Evolutionary conservation across 2,113 vertebrate species (phyloP), one percentile per base, ranked within the genome.

Genomic region (Aspidoscelis tigris): DNA sequence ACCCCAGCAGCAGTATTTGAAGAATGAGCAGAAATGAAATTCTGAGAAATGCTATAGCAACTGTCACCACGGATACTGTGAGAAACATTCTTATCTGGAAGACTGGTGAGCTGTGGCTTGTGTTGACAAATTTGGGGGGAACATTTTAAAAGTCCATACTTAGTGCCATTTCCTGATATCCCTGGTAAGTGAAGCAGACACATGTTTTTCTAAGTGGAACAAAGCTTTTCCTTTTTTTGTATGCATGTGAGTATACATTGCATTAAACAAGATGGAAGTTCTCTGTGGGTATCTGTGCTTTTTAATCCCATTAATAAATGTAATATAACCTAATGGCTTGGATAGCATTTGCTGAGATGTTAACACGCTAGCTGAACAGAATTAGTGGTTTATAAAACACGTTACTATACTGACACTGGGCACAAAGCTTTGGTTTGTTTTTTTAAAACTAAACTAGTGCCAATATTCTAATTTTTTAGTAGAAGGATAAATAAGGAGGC

Each of bases 21-120:
- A 83, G 88, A 94, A 89, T 83, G 83, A 89, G 66, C 68, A 88
- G 82, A 92, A 93, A 86, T 87, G 86, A 91, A 87, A 90, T 88
- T 68, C 65, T 84, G 68, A 53, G 81, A 83, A 87, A 86, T 47
- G 5, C 93, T 91, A 91, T 93, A 86, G 91, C 76, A 94, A 93
- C 94, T 74, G 83, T 94, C 85, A 84, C 94, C 89, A 86, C 64
- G 91, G 93, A 91, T 84, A 93, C 89, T 79, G 87, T 70, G 84
- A 85, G 86, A 89, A 92, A 89, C 68, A 76, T 84, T 89, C 87
- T 93, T 90, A 89, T 92, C 80, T 84, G 84, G 73, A 84, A 86
- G 88, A 89, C 82, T 85, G 88, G 41, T 33, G 87, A 91, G 80
- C 72, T 89, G 75, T 0, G 0, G 80, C 88, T 78, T 41, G 39